A percentile compares a stretch with the other conserved stretches of the same genome.
Evolutionary conservation across 2,113 vertebrate genomes (phyloP).

Genomic region (Campylomormyrus numenius): DNA sequence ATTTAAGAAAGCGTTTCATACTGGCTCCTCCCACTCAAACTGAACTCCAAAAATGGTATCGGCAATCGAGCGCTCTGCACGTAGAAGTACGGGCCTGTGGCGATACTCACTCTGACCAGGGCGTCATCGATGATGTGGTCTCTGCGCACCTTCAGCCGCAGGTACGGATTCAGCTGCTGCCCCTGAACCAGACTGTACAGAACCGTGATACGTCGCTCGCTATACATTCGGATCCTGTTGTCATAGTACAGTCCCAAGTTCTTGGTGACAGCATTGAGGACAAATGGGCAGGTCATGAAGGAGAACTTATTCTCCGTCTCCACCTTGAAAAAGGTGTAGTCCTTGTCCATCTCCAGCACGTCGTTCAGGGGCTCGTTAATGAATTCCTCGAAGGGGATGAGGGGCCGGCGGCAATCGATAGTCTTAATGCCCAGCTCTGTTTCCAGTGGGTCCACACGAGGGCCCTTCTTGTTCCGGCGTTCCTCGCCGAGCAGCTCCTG

Average conservation of each 20-base stretch:
- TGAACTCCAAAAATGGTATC: neutral
- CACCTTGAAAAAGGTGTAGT: constrained; percentile 98
- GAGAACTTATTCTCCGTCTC: constrained; percentile 97
- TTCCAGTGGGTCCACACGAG: constrained; percentile 83
- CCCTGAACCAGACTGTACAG: constrained; percentile 96
- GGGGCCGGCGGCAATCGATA: constrained; percentile 80
- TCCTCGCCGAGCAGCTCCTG: constrained; percentile 95
- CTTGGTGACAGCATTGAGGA: constrained; percentile 91
- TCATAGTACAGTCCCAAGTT: constrained; percentile 96
- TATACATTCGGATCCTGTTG: constrained; percentile 98
- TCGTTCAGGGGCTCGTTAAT: constrained; percentile 95
- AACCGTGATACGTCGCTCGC: constrained; percentile 90
- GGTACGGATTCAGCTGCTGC: constrained; percentile 86
- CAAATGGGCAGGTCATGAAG: constrained; percentile 97
- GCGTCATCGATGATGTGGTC: constrained; percentile 98
- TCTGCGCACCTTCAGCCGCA: constrained; percentile 89
- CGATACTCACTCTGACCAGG: constrained; percentile 82
- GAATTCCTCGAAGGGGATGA: constrained; percentile 92
- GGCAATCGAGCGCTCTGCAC: neutral
- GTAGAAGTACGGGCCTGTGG: neutral
- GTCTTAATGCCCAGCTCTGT: constrained; percentile 84
- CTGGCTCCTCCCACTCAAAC: neutral
- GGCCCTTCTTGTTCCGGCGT: constrained; percentile 84
- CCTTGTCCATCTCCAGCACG: constrained; percentile 98
- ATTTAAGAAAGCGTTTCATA: neutral